Conservation (phyloP, 35 echinoderm and acorn worm species). For the Diadema setosum region DNA sequence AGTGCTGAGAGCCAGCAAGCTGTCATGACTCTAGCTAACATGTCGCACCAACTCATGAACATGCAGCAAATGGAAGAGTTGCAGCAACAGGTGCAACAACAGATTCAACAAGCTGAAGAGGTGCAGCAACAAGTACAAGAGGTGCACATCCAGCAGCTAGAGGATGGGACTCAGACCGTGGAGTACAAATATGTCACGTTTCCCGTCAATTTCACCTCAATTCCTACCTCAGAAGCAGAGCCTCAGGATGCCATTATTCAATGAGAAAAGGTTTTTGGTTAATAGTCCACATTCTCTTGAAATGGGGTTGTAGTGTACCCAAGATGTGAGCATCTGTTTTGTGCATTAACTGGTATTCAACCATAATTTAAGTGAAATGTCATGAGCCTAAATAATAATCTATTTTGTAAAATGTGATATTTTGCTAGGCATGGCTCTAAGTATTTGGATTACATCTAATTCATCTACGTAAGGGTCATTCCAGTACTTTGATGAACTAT, state of each 20-base stretch:
- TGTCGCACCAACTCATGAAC: conserved; percentile 7
- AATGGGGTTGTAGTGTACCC: too few relatives aligned
- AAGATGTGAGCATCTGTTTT: too few relatives aligned
- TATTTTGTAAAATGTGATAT: too few relatives aligned
- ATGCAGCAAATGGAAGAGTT: conserved; percentile 12
- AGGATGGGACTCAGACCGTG: background rate
- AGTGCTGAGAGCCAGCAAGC: background rate
- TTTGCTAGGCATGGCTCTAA: too few relatives aligned
- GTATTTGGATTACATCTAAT: too few relatives aligned
- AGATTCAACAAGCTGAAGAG: background rate
- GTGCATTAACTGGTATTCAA: too few relatives aligned
- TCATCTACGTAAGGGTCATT: too few relatives aligned
- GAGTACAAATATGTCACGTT: background rate
- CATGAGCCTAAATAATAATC: too few relatives aligned
- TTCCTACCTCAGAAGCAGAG: background rate
- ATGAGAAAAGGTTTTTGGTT: too few relatives aligned
- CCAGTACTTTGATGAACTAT: too few relatives aligned
- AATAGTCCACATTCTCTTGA: too few relatives aligned
- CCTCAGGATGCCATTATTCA: background rate
- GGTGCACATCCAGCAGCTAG: conserved; percentile 1
- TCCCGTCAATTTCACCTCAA: background rate
- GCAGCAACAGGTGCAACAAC: background rate
- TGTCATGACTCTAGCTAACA: background rate
- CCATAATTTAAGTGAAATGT: too few relatives aligned
- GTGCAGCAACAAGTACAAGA: conserved; percentile 9